Evolutionary conservation across 2,888 invertebrate genomes (phyloP), one percentile per base, ranked within the genome.

Genomic region (Lasioglossum pauxillum): DNA sequence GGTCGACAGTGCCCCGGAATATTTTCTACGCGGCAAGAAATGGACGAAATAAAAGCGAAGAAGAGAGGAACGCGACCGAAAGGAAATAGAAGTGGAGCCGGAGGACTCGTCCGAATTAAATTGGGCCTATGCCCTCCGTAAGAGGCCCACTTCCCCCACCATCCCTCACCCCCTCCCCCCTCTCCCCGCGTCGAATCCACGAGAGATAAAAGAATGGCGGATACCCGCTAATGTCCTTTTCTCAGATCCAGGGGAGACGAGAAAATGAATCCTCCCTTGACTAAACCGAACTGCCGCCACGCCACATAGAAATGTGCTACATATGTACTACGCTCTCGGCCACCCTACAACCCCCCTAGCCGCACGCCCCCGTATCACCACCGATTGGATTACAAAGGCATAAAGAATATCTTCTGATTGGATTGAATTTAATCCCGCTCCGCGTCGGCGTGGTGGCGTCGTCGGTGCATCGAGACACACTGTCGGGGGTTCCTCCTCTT

Each of bases 91-190:
- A 38, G 57, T 2, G 38, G 16, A 31, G 84, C 67, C 73, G 60
- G 74, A 80, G 74, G 82, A 83, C 80, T 82, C 85, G 46, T 81
- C 75, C 85, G 89, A 91, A 91, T 89, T 88, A 90, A 90, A 91
- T 88, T 85, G 83, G 82, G 77, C 80, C 73, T 78, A 72, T 38
- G 82, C 75, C 57, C 80, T 57, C 38, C 23, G 41, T 60, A 57
- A 53, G 23, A 49, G 53, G 38, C 53, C 69, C 79, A 27, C 41
- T 38, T 1, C 57, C 19, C 41, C 7, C 38, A 71, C 41, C n/a
- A 2, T 12, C 19, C 27, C 31, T 27, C 16, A 12, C 5, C 27
- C 31, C 31, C 10, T 23, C 73, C 5, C 27, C 31, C 31, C 10
- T 23, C 73, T 12, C 38, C 60, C 46, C 53, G 27, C 60, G 12